Base-by-base conservation (phyloP, 2,113 vertebrate species). In the Desmodus rotundus region DNA sequence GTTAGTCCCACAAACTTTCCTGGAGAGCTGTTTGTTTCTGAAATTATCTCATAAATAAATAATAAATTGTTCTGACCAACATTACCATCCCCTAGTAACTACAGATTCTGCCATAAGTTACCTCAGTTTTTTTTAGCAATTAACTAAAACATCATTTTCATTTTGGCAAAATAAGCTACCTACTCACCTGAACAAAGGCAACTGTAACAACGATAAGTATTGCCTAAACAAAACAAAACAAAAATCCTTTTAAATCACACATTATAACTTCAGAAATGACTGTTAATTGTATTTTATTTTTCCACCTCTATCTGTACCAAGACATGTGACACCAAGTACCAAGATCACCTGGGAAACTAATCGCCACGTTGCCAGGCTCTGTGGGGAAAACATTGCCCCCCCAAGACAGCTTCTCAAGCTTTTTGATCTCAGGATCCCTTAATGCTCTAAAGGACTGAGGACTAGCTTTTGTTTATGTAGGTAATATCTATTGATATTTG, bases 131-230 rank as follows among this genome's bases (percentile, higher is more conserved):
- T 94, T 94, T 43, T 83, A 88, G 28, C 33, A 89, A 95, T n/a
- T 72, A 89, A 90, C 45, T 85, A 80, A 81, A 56, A 84, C 52
- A 56, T 15, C 11, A 91, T 47, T 88, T 91, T 65, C 31, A 78
- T n/a, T 16, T 58, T 83, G 72, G 54, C 19, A 95, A 91, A 97
- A 85, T 10, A 95, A 76, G 58, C 52, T 33, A 93, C 98, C 72
- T 54, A 97, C 98, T 98, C 97, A 99, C 99, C 99, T 99, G 99
- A 95, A 99, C 99, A 43, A 99, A 99, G 97, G 99, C 99, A 91
- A 99, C 99, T 0, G 99, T 99, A 97, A 99, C 99, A 7, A 99
- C 99, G 4, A 99, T 99, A 95, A 99, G 98, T 98, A 99, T 99
- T 98, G 99, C 99, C 99, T 99, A 97, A 81, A 96, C 93, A 84